These are phyloP conservation scores for Lycophotia porphyrea DNA, from an alignment of 2,888 invertebrate species.

Conservation along the genomic window DNA sequence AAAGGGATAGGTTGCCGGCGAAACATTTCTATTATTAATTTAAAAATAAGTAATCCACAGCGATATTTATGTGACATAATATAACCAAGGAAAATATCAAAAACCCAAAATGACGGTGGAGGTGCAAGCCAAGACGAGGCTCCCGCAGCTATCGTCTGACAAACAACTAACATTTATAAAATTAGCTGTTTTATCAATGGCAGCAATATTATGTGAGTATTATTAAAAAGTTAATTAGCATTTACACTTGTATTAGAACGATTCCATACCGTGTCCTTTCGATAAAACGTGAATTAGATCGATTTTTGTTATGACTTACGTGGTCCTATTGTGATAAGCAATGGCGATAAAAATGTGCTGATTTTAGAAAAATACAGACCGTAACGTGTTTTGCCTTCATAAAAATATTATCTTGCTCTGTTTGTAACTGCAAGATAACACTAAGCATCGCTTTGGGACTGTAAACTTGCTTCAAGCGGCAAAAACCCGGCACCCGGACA, in stretches of 20 bases:
- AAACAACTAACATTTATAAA: slow-evolving; percentile 91
- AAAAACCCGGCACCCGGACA: neutral
- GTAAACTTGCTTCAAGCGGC: neutral
- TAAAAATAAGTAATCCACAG: slow-evolving; percentile 46
- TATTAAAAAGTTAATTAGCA: slow-evolving; percentile 40
- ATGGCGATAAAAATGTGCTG: slow-evolving; percentile 65
- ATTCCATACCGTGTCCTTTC: slow-evolving; percentile 16
- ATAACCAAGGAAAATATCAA: slow-evolving; percentile 50
- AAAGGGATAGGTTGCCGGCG: slow-evolving; percentile 85
- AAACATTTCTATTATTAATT: slow-evolving; percentile 58
- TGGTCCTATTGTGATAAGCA: slow-evolving; percentile 69
- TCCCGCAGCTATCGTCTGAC: slow-evolving; percentile 85
- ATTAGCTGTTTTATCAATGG: slow-evolving; percentile 96
- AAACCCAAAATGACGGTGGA: slow-evolving; percentile 83
- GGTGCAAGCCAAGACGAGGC: slow-evolving; percentile 80
- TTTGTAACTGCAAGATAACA: neutral
- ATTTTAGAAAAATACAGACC: slow-evolving; percentile 46
- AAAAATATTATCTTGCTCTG: neutral
- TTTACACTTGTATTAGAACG: slow-evolving; percentile 26
- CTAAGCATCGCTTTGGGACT: neutral
- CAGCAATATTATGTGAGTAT: slow-evolving; percentile 97
- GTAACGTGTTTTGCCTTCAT: neutral
- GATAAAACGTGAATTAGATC: slow-evolving; percentile 28
- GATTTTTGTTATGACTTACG: slow-evolving; percentile 70
- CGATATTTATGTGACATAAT: slow-evolving; percentile 70